These are phyloP conservation scores for Xerus inauris DNA, from an alignment of 2,113 vertebrate species.

Conservation along the genomic window DNA sequence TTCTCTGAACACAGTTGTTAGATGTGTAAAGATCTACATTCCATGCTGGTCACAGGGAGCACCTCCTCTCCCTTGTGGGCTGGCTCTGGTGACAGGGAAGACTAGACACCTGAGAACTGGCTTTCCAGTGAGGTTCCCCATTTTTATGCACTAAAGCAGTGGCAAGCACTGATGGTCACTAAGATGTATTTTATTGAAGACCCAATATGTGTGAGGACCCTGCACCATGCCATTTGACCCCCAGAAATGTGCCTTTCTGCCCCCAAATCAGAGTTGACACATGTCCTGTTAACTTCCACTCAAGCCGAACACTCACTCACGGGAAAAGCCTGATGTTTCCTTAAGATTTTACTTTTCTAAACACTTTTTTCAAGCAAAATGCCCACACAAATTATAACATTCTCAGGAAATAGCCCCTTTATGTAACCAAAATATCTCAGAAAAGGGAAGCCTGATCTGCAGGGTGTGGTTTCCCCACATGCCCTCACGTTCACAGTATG, in stretches of 20 bases:
- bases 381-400: not conserved
- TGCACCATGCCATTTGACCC: fast-evolving
- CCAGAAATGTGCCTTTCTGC: not conserved
- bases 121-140: not conserved
- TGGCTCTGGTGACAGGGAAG: not conserved
- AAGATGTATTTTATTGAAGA: not conserved
- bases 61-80: not conserved
- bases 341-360: not conserved
- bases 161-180: no score
- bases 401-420: conserved; percentile 47
- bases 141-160: not conserved
- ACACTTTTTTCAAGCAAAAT: not conserved
- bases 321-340: not conserved
- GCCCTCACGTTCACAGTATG: not conserved
- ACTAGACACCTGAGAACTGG: not conserved
- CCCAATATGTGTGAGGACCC: not conserved
- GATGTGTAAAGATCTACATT: not conserved
- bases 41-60: not conserved
- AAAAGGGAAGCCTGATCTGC: not conserved
- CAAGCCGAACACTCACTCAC: not conserved
- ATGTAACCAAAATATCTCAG: not conserved
- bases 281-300: not conserved
- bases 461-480: not conserved
- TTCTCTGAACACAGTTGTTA: not conserved
- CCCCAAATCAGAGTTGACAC: not conserved